phyloP scores from a whole-genome alignment of 2,797 vertebrate species.

The Centropyge bicolor region DNA sequence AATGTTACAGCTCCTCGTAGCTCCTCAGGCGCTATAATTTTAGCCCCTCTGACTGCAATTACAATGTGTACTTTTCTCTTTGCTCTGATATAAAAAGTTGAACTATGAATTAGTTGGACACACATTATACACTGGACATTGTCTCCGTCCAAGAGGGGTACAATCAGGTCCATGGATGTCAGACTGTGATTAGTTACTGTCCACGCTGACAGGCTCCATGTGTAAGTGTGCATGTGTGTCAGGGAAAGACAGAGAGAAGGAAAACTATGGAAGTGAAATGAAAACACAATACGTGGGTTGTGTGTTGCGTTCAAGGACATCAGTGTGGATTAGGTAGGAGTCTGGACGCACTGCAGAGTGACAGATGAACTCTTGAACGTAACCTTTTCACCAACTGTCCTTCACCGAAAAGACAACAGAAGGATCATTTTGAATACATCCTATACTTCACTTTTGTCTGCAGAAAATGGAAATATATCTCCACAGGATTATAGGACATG shows the following conservation, averaged over 20 bases:
- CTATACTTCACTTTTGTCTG: neutral
- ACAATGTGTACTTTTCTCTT: conserved; percentile 9
- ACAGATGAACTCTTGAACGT: neutral
- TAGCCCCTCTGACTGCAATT: conserved; percentile 14
- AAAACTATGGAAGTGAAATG: neutral
- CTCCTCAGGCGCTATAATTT: neutral
- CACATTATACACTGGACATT: neutral
- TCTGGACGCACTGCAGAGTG: neutral
- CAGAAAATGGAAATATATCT: neutral
- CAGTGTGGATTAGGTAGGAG: neutral
- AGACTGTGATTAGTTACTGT: conserved; percentile 32
- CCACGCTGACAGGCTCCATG: conserved; percentile 7
- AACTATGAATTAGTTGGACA: neutral
- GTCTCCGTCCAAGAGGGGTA: neutral
- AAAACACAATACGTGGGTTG: neutral
- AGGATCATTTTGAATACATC: neutral
- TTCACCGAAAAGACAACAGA: neutral
- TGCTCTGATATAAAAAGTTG: neutral
- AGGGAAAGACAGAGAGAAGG: neutral
- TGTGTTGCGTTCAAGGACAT: neutral
- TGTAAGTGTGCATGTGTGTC: neutral
- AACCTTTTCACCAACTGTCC: neutral
- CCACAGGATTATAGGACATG: too few relatives aligned
- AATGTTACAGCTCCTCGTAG: neutral
- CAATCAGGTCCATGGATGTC: conserved; percentile 19